phyloP scores from a whole-genome alignment of 2,113 vertebrate species.

The Burhinus bistriatus region DNA sequence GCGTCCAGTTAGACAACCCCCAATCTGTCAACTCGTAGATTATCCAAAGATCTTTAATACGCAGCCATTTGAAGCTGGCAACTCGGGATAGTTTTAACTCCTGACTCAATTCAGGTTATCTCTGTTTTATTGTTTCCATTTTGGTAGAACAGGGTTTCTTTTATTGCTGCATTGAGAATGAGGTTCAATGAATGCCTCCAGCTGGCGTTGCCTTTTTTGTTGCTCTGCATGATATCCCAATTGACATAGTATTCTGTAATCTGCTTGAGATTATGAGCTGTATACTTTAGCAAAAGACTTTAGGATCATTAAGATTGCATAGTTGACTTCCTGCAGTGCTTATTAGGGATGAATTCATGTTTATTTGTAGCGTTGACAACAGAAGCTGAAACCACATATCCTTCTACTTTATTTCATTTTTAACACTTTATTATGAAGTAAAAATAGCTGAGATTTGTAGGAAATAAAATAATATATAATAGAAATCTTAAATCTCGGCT shows the following conservation, averaged over 20 bases:
- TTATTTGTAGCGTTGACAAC: background rate
- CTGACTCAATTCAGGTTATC: background rate
- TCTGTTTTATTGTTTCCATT: constrained; percentile 24
- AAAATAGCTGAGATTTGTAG: background rate
- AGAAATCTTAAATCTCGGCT: background rate
- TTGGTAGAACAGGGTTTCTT: background rate
- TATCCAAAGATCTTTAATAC: background rate
- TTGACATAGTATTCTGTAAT: constrained; percentile 26
- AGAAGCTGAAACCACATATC: background rate
- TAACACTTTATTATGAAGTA: background rate
- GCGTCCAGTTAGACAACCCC: background rate
- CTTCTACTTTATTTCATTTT: background rate
- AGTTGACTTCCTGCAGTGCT: constrained; percentile 1
- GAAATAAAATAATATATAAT: background rate
- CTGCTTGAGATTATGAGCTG: constrained; percentile 5
- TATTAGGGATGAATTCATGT: constrained; percentile 22
- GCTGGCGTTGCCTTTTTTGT: constrained; percentile 9
- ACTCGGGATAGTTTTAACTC: background rate
- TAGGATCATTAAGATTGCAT: background rate
- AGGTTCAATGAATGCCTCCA: constrained; percentile 12
- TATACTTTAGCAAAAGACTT: constrained; percentile 1
- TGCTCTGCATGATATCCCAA: background rate
- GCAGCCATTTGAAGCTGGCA: background rate
- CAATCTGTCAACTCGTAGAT: background rate
- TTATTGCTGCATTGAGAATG: background rate